Evolutionary conservation across 2,888 invertebrate species (phyloP).

Genomic region (Steinernema carpocapsae): DNA sequence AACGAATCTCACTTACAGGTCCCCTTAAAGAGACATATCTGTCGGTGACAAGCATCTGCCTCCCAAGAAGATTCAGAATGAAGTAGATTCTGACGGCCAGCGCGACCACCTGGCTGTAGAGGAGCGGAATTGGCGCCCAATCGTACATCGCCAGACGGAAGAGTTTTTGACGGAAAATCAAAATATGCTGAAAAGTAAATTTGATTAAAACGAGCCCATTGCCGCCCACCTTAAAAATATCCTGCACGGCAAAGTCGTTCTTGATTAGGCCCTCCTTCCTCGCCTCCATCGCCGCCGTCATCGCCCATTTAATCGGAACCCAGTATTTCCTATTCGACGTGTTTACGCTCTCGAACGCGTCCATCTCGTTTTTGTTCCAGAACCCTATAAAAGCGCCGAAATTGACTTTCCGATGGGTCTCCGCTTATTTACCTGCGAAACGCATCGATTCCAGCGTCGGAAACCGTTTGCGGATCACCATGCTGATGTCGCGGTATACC

Average conservation of each 20-base stretch:
- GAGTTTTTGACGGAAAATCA: conserved; percentile 26
- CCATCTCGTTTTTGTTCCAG: conserved; percentile 28
- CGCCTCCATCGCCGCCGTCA: conserved; percentile 11
- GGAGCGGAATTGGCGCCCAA: conserved; percentile 28
- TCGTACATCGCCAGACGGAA: conserved; percentile 31
- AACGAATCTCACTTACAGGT: not conserved
- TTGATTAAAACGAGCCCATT: not conserved
- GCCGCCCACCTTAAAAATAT: not conserved
- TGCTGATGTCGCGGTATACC: conserved; percentile 25
- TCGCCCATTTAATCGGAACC: conserved; percentile 28
- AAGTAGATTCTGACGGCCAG: conserved; percentile 18
- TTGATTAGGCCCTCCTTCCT: conserved; percentile 16
- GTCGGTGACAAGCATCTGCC: conserved; percentile 27
- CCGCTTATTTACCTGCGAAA: not conserved
- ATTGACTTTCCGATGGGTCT: too few relatives aligned
- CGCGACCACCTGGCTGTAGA: conserved; percentile 25
- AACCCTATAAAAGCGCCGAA: not conserved
- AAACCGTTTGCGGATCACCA: conserved; percentile 17
- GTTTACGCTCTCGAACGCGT: conserved; percentile 28
- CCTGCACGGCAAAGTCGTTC: conserved; percentile 29
- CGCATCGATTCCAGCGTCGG: conserved; percentile 17
- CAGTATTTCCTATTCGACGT: conserved; percentile 21
- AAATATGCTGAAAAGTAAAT: not conserved
- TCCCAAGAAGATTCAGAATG: not conserved
- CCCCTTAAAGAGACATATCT: not conserved